Conservation (phyloP, 1,140 invertebrate genomes). For the Hylaeus volcanicus region DNA sequence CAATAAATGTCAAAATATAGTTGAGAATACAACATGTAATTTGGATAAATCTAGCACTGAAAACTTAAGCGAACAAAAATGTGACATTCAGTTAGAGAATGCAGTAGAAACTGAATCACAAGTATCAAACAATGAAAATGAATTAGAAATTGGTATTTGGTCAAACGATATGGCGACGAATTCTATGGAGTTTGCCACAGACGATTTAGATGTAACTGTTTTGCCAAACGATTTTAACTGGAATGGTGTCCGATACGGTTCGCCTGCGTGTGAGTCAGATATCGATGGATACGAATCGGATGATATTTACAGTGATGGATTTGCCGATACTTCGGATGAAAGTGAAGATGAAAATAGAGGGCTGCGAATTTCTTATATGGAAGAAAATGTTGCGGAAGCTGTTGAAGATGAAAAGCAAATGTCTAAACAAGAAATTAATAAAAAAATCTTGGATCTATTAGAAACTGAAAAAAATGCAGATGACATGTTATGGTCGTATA, state of each 20-base stretch:
- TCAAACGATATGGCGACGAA: constrained; percentile 90
- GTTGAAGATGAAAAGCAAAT: constrained; percentile 84
- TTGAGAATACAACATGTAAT: constrained; percentile 3
- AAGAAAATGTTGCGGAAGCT: constrained; percentile 91
- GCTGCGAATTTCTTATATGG: constrained; percentile 89
- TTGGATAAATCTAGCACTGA: background rate
- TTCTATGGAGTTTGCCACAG: constrained; percentile 62
- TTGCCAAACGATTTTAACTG: constrained; percentile 70
- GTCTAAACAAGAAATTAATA: constrained; percentile 74
- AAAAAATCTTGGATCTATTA: constrained; percentile 71
- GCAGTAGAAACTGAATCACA: constrained; percentile 37
- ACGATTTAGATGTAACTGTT: constrained; percentile 66
- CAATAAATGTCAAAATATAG: constrained; percentile 18
- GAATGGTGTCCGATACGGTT: constrained; percentile 72
- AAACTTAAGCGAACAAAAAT: background rate
- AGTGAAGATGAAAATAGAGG: constrained; percentile 79
- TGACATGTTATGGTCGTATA: constrained; percentile 68
- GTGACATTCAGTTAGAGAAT: constrained; percentile 54
- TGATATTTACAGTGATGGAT: constrained; percentile 75
- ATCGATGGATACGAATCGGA: constrained; percentile 79
- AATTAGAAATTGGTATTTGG: constrained; percentile 94
- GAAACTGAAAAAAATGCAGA: constrained; percentile 71
- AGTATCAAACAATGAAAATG: constrained; percentile 73
- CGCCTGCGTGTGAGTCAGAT: constrained; percentile 74
- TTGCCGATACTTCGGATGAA: constrained; percentile 73